These are phyloP conservation scores for Thamnophis sirtalis DNA, from an alignment of 2,113 vertebrate genomes.

Conservation along the genomic window DNA sequence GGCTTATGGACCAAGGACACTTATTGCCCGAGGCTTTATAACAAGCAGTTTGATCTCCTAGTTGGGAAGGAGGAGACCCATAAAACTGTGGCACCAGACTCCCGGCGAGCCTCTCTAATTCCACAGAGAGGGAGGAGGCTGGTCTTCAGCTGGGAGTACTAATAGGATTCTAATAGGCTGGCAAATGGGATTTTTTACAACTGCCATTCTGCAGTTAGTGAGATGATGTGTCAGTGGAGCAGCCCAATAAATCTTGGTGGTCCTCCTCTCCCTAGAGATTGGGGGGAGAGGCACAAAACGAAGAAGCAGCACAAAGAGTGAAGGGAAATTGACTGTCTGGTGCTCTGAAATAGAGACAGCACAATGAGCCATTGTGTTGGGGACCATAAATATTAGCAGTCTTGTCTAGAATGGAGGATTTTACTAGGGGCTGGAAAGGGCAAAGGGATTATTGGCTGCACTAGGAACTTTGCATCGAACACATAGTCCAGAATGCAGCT, in stretches of 20 bases:
- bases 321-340: not conserved
- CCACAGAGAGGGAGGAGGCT: conserved; percentile 63
- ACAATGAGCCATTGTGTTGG: not conserved
- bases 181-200: conserved; percentile 82
- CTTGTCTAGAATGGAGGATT: not conserved
- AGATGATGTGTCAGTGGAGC: conserved; percentile 61
- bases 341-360: not conserved
- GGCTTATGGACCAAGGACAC: conserved; percentile 71
- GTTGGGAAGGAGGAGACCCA: conserved; percentile 48
- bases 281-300: not conserved
- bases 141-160: conserved; percentile 70
- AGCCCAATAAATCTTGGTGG: conserved; percentile 66
- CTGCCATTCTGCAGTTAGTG: conserved; percentile 71
- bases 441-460: not conserved
- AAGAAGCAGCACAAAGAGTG: not conserved
- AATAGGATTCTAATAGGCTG: conserved; percentile 77
- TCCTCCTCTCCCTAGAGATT: conserved; percentile 24
- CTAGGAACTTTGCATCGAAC: not conserved
- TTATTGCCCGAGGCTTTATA: conserved; percentile 65
- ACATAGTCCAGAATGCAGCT: no score
- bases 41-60: conserved; percentile 64
- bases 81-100: conserved; percentile 62
- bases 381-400: not conserved
- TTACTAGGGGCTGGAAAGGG: not conserved
- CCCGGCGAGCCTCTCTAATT: conserved; percentile 63